These are phyloP conservation scores for Nomada flava DNA, from an alignment of 2,888 invertebrate genomes.

Conservation along the genomic window DNA sequence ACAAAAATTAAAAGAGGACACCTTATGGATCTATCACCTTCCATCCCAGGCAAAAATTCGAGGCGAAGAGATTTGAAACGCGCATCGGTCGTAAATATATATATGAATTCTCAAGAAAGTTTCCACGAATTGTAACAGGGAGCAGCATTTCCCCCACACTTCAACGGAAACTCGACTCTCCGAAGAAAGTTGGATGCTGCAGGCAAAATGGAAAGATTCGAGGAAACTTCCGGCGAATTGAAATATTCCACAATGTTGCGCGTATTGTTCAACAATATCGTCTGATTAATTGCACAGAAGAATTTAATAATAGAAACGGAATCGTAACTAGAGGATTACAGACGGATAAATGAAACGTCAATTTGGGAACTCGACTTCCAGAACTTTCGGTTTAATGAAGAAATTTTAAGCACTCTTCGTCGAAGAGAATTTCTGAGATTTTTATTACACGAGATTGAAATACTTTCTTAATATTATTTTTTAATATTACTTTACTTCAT, in stretches of 20 bases:
- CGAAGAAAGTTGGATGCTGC: slow-evolving; percentile 10
- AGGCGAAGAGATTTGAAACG: slow-evolving; percentile 15
- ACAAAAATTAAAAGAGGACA: not conserved
- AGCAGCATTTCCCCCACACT: slow-evolving; percentile 17
- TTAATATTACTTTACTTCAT: too few relatives aligned
- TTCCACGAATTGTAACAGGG: slow-evolving; percentile 19
- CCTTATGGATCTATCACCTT: not conserved
- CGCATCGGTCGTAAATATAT: not conserved
- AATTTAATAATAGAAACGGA: too few relatives aligned
- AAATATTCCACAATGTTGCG: not conserved
- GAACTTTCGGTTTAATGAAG: too few relatives aligned
- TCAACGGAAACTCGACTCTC: slow-evolving; percentile 8
- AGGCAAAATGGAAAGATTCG: slow-evolving; percentile 1
- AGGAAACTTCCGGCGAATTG: not conserved
- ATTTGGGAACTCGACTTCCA: too few relatives aligned
- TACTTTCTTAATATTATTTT: too few relatives aligned
- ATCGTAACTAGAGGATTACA: too few relatives aligned
- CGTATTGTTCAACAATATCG: not conserved
- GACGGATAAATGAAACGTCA: too few relatives aligned
- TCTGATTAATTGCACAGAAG: not conserved
- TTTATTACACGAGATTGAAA: too few relatives aligned
- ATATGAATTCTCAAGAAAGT: slow-evolving; percentile 13
- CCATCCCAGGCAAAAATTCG: not conserved
- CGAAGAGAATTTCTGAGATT: too few relatives aligned
- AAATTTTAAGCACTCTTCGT: too few relatives aligned